phyloP scores from a whole-genome alignment of 2,888 invertebrate species.

The Odontothrips loti region DNA sequence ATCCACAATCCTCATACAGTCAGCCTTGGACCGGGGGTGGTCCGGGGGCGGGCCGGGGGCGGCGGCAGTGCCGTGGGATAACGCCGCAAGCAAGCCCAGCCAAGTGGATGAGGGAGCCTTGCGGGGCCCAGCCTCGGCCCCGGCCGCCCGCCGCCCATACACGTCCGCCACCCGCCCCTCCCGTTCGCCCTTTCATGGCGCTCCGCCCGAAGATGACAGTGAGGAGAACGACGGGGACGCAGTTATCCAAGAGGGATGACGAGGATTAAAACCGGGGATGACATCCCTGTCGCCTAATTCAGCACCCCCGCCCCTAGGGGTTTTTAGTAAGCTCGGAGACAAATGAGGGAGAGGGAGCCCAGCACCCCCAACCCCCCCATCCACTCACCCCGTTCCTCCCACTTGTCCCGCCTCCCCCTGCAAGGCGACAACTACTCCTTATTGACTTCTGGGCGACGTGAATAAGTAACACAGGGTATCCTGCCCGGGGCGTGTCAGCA shows the following conservation, averaged over 20 bases:
- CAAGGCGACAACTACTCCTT: no score
- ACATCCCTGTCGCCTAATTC: constrained; percentile 11
- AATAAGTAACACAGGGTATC: no score
- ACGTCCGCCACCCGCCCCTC: background rate
- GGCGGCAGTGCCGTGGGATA: no score
- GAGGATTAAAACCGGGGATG: constrained; percentile 3
- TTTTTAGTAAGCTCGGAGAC: background rate
- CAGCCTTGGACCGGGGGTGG: no score
- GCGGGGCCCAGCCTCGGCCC: background rate
- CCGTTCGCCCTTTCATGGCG: background rate
- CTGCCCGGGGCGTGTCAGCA: no score
- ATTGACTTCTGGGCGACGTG: background rate
- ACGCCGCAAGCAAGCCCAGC: background rate
- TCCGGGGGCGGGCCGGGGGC: no score
- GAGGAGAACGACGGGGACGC: background rate
- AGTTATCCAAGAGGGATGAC: constrained; percentile 1
- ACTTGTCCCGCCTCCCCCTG: no score
- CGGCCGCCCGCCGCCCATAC: background rate
- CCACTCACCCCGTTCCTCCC: background rate
- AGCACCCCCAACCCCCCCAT: background rate
- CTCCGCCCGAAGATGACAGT: background rate
- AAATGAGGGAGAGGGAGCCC: background rate
- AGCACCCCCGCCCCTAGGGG: background rate
- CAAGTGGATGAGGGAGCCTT: background rate
- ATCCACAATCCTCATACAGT: background rate